phyloP scores from a whole-genome alignment of 2,888 invertebrate genomes.

The Temnothorax ravouxi region DNA sequence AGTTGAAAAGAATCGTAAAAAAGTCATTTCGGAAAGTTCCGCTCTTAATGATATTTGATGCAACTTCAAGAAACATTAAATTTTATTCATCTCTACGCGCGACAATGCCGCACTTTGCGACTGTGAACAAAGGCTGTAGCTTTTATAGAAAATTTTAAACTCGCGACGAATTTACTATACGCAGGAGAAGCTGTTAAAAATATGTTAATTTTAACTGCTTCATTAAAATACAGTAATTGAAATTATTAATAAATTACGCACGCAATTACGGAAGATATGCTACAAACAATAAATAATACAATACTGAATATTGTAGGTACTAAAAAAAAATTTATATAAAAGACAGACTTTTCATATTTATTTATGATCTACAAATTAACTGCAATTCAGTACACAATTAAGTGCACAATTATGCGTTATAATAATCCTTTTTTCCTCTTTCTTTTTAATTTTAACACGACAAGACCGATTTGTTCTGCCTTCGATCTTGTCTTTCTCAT shows the following conservation, averaged over 20 bases:
- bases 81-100: neutral
- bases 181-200: neutral
- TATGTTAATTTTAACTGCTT: neutral
- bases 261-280: neutral
- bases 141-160: constrained; percentile 15
- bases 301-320: neutral
- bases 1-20: neutral
- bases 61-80: constrained; percentile 13
- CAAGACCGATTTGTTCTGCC: neutral
- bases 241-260: neutral
- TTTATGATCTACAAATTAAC: neutral
- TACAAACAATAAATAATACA: neutral
- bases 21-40: neutral
- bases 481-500: neutral
- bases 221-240: constrained; percentile 2
- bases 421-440: neutral
- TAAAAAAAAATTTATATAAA: neutral
- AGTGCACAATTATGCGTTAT: neutral
- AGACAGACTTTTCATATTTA: neutral
- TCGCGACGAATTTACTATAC: neutral
- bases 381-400: neutral
- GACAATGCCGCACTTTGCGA: neutral
- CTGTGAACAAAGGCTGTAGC: neutral
- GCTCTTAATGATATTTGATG: constrained; percentile 6
- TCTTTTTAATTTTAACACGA: neutral